Evolutionary conservation across 2,113 vertebrate species (phyloP).

Genomic region (Stictonetta naevosa): DNA sequence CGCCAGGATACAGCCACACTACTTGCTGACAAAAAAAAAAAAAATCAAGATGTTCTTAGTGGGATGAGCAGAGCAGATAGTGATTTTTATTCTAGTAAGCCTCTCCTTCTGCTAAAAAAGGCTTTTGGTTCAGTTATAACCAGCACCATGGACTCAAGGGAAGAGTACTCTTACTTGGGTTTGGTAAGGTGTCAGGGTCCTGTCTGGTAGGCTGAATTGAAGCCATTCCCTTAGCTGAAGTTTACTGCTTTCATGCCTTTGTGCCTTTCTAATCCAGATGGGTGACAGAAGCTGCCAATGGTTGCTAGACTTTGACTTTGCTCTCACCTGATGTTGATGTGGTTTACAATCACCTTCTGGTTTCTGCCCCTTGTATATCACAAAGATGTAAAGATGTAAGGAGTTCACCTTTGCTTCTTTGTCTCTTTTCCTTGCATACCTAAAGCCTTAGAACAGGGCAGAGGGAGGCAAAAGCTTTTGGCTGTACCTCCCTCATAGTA

Average conservation of each 20-base stretch:
- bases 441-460: not conserved
- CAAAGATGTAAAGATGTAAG: not conserved
- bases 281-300: not conserved
- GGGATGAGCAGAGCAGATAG: not conserved
- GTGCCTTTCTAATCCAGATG: not conserved
- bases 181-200: not conserved
- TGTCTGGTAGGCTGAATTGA: not conserved
- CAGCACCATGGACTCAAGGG: not conserved
- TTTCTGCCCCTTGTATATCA: not conserved
- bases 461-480: not conserved
- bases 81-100: not conserved
- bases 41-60: not conserved
- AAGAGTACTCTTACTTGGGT: not conserved
- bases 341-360: not conserved
- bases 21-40: not conserved
- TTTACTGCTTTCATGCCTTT: not conserved
- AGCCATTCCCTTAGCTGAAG: not conserved
- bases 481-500: not conserved
- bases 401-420: not conserved
- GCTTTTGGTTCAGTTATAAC: not conserved
- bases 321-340: not conserved
- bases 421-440: not conserved
- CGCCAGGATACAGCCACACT: not conserved
- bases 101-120: not conserved
- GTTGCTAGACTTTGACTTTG: not conserved